Base-by-base conservation (phyloP, 2,888 invertebrate species). In the Enchytraeus crypticus region DNA sequence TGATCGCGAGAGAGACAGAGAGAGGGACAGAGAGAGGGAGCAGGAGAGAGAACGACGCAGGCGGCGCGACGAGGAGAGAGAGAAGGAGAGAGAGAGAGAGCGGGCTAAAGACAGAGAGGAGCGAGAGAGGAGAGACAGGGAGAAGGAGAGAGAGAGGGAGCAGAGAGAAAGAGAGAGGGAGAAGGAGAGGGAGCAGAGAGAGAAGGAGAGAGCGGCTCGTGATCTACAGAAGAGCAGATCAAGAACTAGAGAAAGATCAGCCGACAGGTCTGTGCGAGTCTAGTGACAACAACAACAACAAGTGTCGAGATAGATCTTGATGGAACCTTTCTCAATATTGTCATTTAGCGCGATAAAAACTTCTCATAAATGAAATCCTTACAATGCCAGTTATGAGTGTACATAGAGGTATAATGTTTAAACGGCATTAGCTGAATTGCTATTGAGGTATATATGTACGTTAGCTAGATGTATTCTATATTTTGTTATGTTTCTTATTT, bases 161-260 rank as follows among this genome's bases (percentile, higher is more conserved):
- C 30, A 53, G 32, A 51, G 60, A 43, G 29, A 51, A 27, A 53
- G 59, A 18, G 59, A 64, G 55, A 55, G 59, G 2, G 62, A 66
- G 26, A 45, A 58, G 32, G 61, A 64, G 59, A 53, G 45, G 23
- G 53, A 47, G 46, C 45, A 47, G 84, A 79, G 78, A 80, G 76
- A 66, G 80, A 75, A 76, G 63, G 72, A 69, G 73, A 67, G 71
- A 69, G 59, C 62, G 77, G 75, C 33, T 64, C 73, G 57, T 74
- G 76, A 65, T 47, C 71, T 68, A 49, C 54, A 47, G 5, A 46
- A 62, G 32, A 62, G 64, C 30, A 45, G 60, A 34, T 62, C 64
- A 5, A 47, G 60, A 30, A 60, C 64, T 32, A 51, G 60, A 18
- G 64, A 64, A 30, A 18, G 57, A 5, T 60, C 59, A 14, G 51